Percentiles rank a stretch among this genome's conserved stretches.
These are phyloP conservation scores for Asobara japonica DNA, from an alignment of 1,140 invertebrate genomes.

Conservation along the genomic window DNA sequence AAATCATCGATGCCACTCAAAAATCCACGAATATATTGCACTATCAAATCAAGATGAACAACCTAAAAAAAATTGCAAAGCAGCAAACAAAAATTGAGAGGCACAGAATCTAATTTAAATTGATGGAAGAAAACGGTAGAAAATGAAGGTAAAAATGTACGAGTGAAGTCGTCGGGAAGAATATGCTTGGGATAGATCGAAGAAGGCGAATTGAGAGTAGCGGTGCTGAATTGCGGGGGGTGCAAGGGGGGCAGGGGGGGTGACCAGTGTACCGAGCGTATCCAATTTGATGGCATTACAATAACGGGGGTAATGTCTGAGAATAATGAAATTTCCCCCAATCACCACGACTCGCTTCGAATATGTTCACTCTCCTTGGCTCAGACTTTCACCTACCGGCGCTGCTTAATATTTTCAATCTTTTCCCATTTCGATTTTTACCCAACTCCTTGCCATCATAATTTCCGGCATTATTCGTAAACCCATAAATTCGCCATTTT, in stretches of 20 bases:
- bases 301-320: conserved; percentile 65
- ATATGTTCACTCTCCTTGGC: conserved; percentile 46
- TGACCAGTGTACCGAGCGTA: conserved; percentile 51
- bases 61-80: too few relatives aligned
- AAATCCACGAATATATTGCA: too few relatives aligned
- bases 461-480: conserved; percentile 13
- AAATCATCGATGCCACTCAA: too few relatives aligned
- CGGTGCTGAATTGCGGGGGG: conserved; percentile 8
- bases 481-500: not conserved
- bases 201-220: conserved; percentile 21
- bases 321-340: conserved; percentile 65
- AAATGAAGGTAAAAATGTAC: conserved; percentile 9
- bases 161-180: conserved; percentile 6
- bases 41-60: too few relatives aligned
- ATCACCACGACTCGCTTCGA: conserved; percentile 57
- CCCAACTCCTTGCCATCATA: conserved; percentile 12
- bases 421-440: conserved; percentile 20
- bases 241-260: not conserved
- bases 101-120: conserved; percentile 22
- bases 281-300: conserved; percentile 65
- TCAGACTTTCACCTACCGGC: conserved; percentile 7
- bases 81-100: conserved; percentile 3
- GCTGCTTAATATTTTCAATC: conserved; percentile 12
- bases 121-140: conserved; percentile 12
- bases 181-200: conserved; percentile 12